These are phyloP conservation scores for Eriocheir sinensis DNA, from an alignment of 1,140 invertebrate species.

Conservation along the genomic window DNA sequence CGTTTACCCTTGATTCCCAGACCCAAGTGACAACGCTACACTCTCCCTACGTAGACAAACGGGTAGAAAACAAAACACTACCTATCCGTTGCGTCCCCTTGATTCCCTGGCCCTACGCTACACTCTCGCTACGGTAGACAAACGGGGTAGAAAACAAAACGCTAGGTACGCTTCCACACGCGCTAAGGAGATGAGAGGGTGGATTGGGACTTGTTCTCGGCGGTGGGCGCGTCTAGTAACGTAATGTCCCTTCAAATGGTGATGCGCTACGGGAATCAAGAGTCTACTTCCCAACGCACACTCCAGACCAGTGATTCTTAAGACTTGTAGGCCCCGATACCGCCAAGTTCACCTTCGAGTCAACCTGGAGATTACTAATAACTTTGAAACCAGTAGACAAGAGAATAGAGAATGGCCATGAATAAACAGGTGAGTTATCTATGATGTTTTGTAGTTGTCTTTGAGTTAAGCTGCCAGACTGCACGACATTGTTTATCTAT, in stretches of 20 bases:
- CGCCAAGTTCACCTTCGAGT: too few species aligned
- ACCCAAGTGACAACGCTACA: neutral
- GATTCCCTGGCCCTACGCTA: neutral
- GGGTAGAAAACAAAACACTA: neutral
- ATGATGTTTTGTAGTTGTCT: too few species aligned
- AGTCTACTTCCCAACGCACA: too few species aligned
- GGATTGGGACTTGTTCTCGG: neutral
- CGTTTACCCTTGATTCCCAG: neutral
- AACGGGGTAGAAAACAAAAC: neutral
- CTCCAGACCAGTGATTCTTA: too few species aligned
- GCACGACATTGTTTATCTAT: too few species aligned
- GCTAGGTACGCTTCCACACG: neutral
- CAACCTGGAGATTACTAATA: too few species aligned
- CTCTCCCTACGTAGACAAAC: neutral
- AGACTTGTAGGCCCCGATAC: neutral
- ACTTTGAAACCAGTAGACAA: too few species aligned
- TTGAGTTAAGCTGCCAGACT: too few species aligned
- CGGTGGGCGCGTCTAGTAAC: neutral
- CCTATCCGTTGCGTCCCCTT: too few species aligned
- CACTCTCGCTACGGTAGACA: neutral
- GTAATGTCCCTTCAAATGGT: neutral
- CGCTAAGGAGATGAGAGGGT: neutral
- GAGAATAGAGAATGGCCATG: too few species aligned
- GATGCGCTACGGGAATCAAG: too few species aligned
- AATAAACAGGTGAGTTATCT: too few species aligned